Percentiles rank a stretch among this genome's conserved stretches.
Evolutionary conservation across 2,888 invertebrate genomes (phyloP).

Genomic region (Seira sanloemensis): DNA sequence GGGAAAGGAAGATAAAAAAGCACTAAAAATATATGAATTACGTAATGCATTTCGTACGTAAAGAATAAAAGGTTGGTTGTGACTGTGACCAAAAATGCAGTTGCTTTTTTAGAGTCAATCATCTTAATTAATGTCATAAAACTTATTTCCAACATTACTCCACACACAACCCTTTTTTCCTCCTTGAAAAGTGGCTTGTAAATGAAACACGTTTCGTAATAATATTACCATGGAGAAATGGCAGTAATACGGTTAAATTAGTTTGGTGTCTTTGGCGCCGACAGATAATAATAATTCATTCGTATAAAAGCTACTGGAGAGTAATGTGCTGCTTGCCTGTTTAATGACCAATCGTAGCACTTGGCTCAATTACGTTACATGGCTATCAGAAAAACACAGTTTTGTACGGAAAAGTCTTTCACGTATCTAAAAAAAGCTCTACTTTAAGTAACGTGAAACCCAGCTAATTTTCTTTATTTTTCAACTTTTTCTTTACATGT

Average conservation of each 20-base stretch:
- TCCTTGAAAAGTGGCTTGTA: too few relatives aligned
- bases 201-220: too few relatives aligned
- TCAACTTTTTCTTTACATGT: not conserved
- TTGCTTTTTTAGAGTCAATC: not conserved
- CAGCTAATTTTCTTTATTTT: constrained; percentile 1
- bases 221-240: not conserved
- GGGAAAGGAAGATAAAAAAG: too few relatives aligned
- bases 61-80: too few relatives aligned
- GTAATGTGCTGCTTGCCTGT: not conserved
- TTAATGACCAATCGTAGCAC: not conserved
- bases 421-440: too few relatives aligned
- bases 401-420: too few relatives aligned
- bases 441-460: too few relatives aligned
- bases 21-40: too few relatives aligned
- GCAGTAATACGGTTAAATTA: not conserved
- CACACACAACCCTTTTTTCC: too few relatives aligned
- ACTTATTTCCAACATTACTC: too few relatives aligned
- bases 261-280: constrained; percentile 7
- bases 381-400: not conserved
- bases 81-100: too few relatives aligned
- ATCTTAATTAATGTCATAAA: constrained; percentile 9
- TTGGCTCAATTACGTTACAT: not conserved
- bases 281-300: constrained; percentile 15
- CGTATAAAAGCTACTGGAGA: constrained; percentile 1
- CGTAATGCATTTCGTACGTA: too few relatives aligned